These are phyloP conservation scores for Hyles euphorbiae DNA, from an alignment of 1,140 invertebrate species.

Conservation along the genomic window DNA sequence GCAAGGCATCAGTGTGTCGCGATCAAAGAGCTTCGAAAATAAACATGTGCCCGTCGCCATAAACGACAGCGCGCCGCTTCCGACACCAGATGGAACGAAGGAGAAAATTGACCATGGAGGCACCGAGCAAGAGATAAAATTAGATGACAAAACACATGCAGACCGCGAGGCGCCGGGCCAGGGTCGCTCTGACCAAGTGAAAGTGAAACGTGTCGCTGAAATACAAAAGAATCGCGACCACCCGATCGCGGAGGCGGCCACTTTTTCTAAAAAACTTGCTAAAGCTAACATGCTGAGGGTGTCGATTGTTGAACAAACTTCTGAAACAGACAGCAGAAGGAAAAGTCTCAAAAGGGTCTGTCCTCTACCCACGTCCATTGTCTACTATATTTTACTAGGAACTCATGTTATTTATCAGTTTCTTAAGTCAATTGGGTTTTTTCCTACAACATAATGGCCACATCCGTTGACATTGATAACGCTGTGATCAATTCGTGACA, in stretches of 20 bases:
- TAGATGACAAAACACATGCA: constrained; percentile 27
- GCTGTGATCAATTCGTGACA: too few species aligned
- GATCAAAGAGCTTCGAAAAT: constrained; percentile 56
- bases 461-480: too few species aligned
- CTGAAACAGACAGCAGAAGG: constrained; percentile 36
- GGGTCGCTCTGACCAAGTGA: constrained; percentile 11
- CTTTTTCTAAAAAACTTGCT: constrained; percentile 23
- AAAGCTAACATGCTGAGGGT: constrained; percentile 18
- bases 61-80: constrained; percentile 46
- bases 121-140: constrained; percentile 27
- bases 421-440: too few species aligned
- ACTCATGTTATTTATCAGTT: too few species aligned
- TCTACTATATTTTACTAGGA: too few species aligned
- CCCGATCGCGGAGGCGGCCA: constrained; percentile 28
- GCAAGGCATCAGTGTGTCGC: constrained; percentile 34
- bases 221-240: constrained; percentile 45
- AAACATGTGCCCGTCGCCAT: constrained; percentile 43
- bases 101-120: constrained; percentile 27
- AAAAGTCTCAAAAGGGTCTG: constrained; percentile 63
- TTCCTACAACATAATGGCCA: too few species aligned
- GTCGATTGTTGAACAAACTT: constrained; percentile 21
- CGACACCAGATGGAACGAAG: constrained; percentile 43
- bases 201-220: constrained; percentile 38
- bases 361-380: constrained; percentile 9
- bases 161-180: constrained; percentile 8